A percentile compares a stretch with the other conserved stretches of the same genome.
phyloP scores from a whole-genome alignment of 2,113 vertebrate species.

The Balaenoptera acutorostrata region DNA sequence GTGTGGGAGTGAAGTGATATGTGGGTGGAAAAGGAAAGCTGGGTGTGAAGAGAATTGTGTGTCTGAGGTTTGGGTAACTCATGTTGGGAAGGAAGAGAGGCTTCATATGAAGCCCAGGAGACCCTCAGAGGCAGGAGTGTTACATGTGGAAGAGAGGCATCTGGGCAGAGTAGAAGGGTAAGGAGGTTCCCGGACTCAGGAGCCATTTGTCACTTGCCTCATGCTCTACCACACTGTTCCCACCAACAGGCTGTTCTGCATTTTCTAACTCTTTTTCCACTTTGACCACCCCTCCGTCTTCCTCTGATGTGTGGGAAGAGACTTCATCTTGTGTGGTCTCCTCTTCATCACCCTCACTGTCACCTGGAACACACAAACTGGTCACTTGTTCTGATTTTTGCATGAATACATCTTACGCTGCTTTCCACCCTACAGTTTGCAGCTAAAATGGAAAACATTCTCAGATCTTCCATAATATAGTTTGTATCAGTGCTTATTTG shows the following conservation, averaged over 20 bases:
- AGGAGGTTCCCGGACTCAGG: neutral
- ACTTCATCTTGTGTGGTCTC: constrained; percentile 86
- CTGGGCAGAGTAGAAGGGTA: neutral
- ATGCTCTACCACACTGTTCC: constrained; percentile 59
- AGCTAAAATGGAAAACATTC: constrained; percentile 40
- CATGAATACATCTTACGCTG: neutral
- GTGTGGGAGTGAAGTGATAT: neutral
- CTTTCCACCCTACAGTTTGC: constrained; percentile 14
- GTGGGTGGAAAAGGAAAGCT: neutral
- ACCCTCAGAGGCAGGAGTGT: neutral
- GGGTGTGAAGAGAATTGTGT: neutral
- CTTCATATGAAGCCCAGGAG: neutral
- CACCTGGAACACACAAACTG: constrained; percentile 77
- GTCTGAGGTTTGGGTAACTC: neutral
- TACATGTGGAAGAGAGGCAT: neutral
- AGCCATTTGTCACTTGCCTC: constrained; percentile 76
- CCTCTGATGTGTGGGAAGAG: constrained; percentile 85
- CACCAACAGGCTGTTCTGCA: constrained; percentile 67
- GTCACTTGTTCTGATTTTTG: constrained; percentile 59
- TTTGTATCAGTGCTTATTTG: neutral
- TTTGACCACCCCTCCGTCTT: constrained; percentile 79
- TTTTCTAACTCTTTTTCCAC: constrained; percentile 81
- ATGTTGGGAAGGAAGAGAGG: neutral
- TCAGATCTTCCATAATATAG: constrained; percentile 14
- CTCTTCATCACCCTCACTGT: constrained; percentile 82